phyloP scores from a whole-genome alignment of 1,140 invertebrate genomes.

The Zophobas atratus region DNA sequence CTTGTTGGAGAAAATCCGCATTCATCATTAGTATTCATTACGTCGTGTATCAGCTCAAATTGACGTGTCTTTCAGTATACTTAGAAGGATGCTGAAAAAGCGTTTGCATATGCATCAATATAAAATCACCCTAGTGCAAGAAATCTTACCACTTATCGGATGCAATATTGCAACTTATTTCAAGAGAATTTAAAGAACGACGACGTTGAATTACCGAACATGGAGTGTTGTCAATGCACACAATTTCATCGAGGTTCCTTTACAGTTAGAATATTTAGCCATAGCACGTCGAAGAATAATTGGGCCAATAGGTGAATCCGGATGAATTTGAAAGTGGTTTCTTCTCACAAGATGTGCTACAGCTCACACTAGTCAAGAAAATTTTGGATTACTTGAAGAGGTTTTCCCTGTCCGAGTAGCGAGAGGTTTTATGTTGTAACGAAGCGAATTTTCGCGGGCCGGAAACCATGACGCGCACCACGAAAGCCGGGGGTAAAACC shows the following conservation, averaged over 20 bases:
- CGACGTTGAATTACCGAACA: not conserved
- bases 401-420: too few relatives aligned
- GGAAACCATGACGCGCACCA: too few relatives aligned
- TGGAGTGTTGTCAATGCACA: not conserved
- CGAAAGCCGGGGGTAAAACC: too few relatives aligned
- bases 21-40: not conserved
- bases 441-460: too few relatives aligned
- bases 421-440: too few relatives aligned
- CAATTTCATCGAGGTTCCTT: not conserved
- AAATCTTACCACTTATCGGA: not conserved
- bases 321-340: too few relatives aligned
- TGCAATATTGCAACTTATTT: not conserved
- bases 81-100: not conserved
- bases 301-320: slow-evolving; percentile 1
- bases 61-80: not conserved
- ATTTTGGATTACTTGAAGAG: too few relatives aligned
- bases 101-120: slow-evolving; percentile 1
- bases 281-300: not conserved
- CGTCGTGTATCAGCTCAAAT: not conserved
- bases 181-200: not conserved
- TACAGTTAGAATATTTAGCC: not conserved
- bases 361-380: too few relatives aligned
- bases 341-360: too few relatives aligned
- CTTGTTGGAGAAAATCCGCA: not conserved
- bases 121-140: not conserved